Evolutionary conservation across 2,797 vertebrate species (phyloP).

Genomic region (Phrynocephalus guinanensis): DNA sequence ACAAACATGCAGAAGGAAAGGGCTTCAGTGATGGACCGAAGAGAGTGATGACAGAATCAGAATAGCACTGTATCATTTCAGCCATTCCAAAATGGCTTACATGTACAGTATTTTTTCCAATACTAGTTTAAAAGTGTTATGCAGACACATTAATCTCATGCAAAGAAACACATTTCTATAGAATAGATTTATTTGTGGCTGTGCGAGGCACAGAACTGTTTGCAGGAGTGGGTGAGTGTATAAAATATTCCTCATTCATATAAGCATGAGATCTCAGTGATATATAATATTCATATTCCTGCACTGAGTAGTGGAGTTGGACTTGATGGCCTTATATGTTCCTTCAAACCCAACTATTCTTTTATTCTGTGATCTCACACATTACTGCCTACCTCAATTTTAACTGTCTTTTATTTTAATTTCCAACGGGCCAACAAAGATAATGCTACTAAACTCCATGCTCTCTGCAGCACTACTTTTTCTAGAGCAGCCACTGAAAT

Average conservation of each 20-base stretch:
- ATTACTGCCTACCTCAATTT: background rate
- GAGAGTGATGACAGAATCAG: background rate
- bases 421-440: background rate
- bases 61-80: background rate
- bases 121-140: background rate
- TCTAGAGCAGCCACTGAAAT: background rate
- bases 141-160: background rate
- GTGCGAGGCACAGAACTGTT: no score
- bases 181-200: background rate
- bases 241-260: no score
- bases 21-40: background rate
- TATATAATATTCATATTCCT: no score
- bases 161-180: background rate
- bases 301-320: no score
- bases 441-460: background rate
- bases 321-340: no score
- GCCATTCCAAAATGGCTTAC: background rate
- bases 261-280: no score
- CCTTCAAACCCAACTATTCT: no score
- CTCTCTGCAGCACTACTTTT: background rate
- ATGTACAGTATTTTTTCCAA: slow-evolving; percentile 19
- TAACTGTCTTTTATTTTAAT: background rate
- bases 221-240: no score
- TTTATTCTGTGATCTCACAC: no score
- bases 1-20: background rate